These are phyloP conservation scores for Drosophila formosana DNA, from an alignment of 2,888 invertebrate species.

Conservation along the genomic window DNA sequence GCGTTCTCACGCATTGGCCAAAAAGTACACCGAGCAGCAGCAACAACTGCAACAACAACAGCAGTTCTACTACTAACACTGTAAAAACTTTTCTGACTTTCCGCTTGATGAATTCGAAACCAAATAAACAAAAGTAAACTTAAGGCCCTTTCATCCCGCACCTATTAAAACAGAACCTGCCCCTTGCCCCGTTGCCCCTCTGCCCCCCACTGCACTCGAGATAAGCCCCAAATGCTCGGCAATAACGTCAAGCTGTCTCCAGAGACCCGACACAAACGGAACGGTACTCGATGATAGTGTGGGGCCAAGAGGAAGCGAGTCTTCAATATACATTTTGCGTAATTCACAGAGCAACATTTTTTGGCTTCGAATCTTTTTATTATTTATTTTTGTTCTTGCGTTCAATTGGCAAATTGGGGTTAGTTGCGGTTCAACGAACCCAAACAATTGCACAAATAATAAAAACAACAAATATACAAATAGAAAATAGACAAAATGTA, in stretches of 20 bases:
- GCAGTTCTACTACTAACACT: conserved; percentile 27
- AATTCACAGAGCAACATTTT: conserved; percentile 38
- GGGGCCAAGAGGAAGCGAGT: not conserved
- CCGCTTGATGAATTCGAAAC: conserved; percentile 78
- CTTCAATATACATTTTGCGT: conserved; percentile 34
- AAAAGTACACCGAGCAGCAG: conserved; percentile 33
- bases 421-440: conserved; percentile 73
- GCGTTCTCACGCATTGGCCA: conserved; percentile 72
- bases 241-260: conserved; percentile 68
- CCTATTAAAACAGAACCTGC: not conserved
- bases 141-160: conserved; percentile 12
- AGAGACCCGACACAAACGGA: conserved; percentile 37
- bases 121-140: conserved; percentile 72
- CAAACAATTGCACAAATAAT: conserved; percentile 53
- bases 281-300: not conserved
- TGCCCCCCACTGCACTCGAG: conserved; percentile 9
- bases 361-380: conserved; percentile 14
- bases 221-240: conserved; percentile 51
- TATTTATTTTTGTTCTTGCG: conserved; percentile 26
- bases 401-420: conserved; percentile 64
- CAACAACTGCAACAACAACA: conserved; percentile 30
- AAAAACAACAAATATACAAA: not conserved
- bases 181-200: not conserved
- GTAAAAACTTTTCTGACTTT: conserved; percentile 67
- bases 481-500: conserved; percentile 7